Conservation (phyloP, 2,113 vertebrate species). For the Zosterops borbonicus region DNA sequence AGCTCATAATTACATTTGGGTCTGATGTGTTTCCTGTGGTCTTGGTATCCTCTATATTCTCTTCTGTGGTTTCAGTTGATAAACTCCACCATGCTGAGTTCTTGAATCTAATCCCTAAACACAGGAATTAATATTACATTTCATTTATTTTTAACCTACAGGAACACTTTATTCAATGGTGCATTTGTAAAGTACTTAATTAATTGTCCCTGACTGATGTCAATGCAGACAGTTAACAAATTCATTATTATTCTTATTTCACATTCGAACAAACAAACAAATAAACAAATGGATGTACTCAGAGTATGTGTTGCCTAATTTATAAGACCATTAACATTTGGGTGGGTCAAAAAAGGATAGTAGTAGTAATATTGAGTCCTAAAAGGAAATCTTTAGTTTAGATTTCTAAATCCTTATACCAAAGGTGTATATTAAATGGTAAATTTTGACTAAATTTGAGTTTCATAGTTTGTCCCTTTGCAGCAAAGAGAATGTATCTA, state of each 20-base stretch:
- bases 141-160: not conserved
- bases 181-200: not conserved
- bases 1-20: not conserved
- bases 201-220: not conserved
- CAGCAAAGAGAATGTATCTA: not conserved
- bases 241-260: not conserved
- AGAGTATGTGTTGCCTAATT: not conserved
- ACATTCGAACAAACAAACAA: not conserved
- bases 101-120: not conserved
- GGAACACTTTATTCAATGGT: not conserved
- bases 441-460: not conserved
- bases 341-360: not conserved
- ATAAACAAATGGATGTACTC: not conserved
- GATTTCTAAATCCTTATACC: not conserved
- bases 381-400: not conserved
- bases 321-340: not conserved
- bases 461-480: not conserved
- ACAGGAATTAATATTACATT: not conserved
- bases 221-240: not conserved
- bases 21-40: not conserved
- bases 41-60: not conserved
- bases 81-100: not conserved
- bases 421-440: not conserved
- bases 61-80: not conserved
- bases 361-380: not conserved